Base-by-base conservation (phyloP, 2,888 invertebrate species). In the Scelioninae gen. 2 region DNA sequence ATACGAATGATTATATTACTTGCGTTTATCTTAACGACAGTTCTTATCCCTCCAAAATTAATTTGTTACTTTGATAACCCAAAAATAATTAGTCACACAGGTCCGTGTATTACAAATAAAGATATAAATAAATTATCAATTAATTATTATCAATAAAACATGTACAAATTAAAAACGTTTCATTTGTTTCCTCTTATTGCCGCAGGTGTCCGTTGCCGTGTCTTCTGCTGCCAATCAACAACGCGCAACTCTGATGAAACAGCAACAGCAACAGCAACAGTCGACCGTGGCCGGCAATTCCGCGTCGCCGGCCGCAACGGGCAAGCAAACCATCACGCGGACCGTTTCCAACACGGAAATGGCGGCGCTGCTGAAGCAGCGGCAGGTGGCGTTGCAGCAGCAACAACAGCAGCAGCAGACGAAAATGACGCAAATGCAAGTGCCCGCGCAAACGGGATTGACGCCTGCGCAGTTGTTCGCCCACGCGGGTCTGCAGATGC, bases 291-390 rank as follows among this genome's bases (percentile, higher is more conserved):
- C 79, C 3, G 73, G 79, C 0, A 68, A 52, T 15, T 53, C 72
- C 3, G 68, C 76, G 0, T 72, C 77, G 0, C 78, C 83, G 53
- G 73, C 77, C 0, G 52, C 74, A 0, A 70, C 82, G 2, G 84
- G 84, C 11, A 89, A 89, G 73, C 88, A 88, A 76, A 84, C 87
- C 0, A 82, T 89, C 1, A 83, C 88, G 0, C 86, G 89, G 0
- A 87, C 89, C 50, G 87, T 90, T 18, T 88, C 89, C 0, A 90
- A 90, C 35, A 87, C 87, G 1, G 91, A 91, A 78, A 89, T 92
- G 87, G 87, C 88, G 1, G 87, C 90, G 2, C 78, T 91, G 46
- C 85, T 91, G 0, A 90, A 90, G 77, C 87, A 90, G 2, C 89
- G 90, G 48, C 82, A 82, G 28, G 78, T 79, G 65, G 83, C 87